Percentiles rank a stretch among this genome's conserved stretches.
phyloP scores from a whole-genome alignment of 1,140 invertebrate species.

The Drosophila varians region DNA sequence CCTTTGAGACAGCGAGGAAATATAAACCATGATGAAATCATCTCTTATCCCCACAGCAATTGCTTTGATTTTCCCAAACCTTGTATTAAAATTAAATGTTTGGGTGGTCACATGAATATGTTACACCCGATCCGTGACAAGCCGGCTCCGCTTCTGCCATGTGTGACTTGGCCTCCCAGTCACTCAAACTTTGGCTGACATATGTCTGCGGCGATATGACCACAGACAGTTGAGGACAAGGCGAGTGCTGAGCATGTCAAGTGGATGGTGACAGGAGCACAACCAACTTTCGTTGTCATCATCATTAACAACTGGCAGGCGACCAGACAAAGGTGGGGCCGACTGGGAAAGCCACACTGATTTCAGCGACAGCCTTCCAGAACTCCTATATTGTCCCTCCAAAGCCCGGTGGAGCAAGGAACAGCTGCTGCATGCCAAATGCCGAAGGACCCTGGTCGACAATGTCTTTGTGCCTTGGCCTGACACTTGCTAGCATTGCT shows the following conservation, averaged over 20 bases:
- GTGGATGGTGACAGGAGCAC: slow-evolving; percentile 46
- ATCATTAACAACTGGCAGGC: slow-evolving; percentile 32
- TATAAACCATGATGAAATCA: no score
- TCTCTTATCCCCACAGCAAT: neutral
- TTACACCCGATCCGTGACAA: slow-evolving; percentile 16
- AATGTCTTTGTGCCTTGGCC: slow-evolving; percentile 36
- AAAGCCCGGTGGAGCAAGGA: neutral
- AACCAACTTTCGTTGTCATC: slow-evolving; percentile 39
- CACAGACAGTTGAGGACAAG: slow-evolving; percentile 38
- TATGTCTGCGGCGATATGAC: slow-evolving; percentile 35
- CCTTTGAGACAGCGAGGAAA: no score
- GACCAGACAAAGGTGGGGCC: slow-evolving; percentile 25
- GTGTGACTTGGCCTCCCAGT: slow-evolving; percentile 21
- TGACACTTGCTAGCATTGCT: slow-evolving; percentile 32
- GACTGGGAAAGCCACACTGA: slow-evolving; percentile 17
- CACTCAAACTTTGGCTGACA: slow-evolving; percentile 34
- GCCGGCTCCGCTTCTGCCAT: neutral
- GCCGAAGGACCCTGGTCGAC: slow-evolving; percentile 6
- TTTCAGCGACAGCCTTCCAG: slow-evolving; percentile 22
- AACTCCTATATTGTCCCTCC: slow-evolving; percentile 16
- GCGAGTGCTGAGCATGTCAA: slow-evolving; percentile 27
- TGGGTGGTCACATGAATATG: slow-evolving; percentile 5
- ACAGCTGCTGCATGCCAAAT: slow-evolving; percentile 16
- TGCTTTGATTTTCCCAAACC: neutral
- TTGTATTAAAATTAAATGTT: slow-evolving; percentile 17